Base-by-base conservation (phyloP, 2,113 vertebrate species). In the Chinchilla lanigera region DNA sequence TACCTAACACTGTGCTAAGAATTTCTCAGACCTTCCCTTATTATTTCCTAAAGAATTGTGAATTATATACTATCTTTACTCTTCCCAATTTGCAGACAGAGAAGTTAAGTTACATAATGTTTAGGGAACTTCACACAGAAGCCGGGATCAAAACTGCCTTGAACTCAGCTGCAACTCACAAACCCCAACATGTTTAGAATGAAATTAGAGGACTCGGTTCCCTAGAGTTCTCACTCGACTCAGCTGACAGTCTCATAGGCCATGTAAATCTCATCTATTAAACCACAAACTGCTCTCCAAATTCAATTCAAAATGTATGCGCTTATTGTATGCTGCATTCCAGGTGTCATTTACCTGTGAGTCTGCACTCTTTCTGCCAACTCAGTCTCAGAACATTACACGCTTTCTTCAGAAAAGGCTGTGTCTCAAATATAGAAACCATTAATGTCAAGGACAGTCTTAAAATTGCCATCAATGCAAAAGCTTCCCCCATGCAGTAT, bases 311-410 rank as follows among this genome's bases (percentile, higher is more conserved):
- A 60, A 52, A 87, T 26, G 4, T 56, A 13, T 41, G 92, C 77
- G 30, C 28, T 90, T 90, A 44, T 81, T 47, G 52, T 9, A 22
- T n/a, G 56, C 50, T 63, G 2, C n/a, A 50, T 38, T 71, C 75
- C 94, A 90, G 92, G 90, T 94, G 90, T 73, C 94, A 73, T 61
- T 90, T 95, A 96, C 95, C 95, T 96, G 77, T 54, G 77, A 90
- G 63, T 86, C 44, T 35, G 38, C 44, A 28, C 11, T 67, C 52
- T 82, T 96, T 94, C 75, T 96, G 85, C 90, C 80, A 92, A 61
- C 77, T 94, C 95, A 95, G 92, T 84, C 85, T 96, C 20, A 41
- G 44, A 87, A 11, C 60, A 17, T 47, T 67, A 50, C 14, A 52
- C 11, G 38, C 35, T 92, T 77, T 84, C 84, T 90, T 88, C 26